Percentiles rank a stretch among this genome's conserved stretches.
These are phyloP conservation scores for Xestia xanthographa DNA, from an alignment of 2,888 invertebrate species.

Conservation along the genomic window DNA sequence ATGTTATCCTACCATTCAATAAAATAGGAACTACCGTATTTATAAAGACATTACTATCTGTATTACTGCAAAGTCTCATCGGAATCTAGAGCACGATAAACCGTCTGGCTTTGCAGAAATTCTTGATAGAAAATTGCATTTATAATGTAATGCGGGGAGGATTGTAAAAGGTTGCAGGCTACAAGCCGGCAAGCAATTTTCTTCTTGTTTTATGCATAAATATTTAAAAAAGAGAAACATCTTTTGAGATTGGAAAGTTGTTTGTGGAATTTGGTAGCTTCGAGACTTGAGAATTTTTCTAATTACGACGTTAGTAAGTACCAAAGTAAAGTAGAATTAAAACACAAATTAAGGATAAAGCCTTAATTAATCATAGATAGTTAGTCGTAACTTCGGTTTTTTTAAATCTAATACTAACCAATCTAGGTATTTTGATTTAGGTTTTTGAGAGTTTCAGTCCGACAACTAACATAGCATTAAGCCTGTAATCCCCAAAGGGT, in stretches of 20 bases:
- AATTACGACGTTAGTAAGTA: background rate
- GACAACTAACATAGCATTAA: too few relatives aligned
- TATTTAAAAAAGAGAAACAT: constrained; percentile 8
- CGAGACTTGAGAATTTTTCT: background rate
- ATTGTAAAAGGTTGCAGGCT: constrained; percentile 41
- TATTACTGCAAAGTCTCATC: background rate
- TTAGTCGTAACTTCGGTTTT: too few relatives aligned
- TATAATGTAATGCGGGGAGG: constrained; percentile 22
- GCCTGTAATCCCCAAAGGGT: too few relatives aligned
- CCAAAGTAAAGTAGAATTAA: too few relatives aligned
- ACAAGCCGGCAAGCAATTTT: constrained; percentile 14
- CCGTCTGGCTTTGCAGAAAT: constrained; percentile 4
- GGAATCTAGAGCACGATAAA: constrained; percentile 29
- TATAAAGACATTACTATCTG: constrained; percentile 7
- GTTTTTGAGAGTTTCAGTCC: too few relatives aligned
- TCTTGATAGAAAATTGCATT: constrained; percentile 39
- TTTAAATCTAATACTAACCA: too few relatives aligned
- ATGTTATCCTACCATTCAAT: background rate
- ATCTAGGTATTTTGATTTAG: too few relatives aligned
- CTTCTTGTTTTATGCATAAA: constrained; percentile 19
- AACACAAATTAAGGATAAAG: too few relatives aligned
- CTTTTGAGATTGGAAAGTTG: background rate
- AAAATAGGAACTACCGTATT: constrained; percentile 2
- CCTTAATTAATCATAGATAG: too few relatives aligned
- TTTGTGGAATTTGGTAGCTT: background rate